These are phyloP conservation scores for Eueides isabella DNA, from an alignment of 1,140 invertebrate species.

Conservation along the genomic window DNA sequence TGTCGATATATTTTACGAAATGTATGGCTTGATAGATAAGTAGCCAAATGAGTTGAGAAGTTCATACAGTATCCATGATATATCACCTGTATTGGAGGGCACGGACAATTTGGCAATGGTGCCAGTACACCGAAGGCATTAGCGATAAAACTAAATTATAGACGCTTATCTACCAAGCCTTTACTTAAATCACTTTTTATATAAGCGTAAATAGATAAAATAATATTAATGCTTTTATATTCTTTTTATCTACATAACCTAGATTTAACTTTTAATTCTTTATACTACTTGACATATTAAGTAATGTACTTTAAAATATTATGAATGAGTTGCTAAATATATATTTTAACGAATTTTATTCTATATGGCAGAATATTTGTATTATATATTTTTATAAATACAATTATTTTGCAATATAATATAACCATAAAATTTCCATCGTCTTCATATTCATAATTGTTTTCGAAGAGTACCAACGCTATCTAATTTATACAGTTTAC, in stretches of 20 bases:
- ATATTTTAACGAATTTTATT: too few species aligned
- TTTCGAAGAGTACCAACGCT: neutral
- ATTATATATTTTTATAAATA: neutral
- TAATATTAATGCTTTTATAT: neutral
- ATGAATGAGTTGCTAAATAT: neutral
- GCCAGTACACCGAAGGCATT: slow-evolving; percentile 28
- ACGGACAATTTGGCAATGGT: slow-evolving; percentile 27
- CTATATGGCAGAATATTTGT: too few species aligned
- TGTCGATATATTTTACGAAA: neutral
- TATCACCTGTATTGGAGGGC: slow-evolving; percentile 34
- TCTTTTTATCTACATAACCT: slow-evolving; percentile 6
- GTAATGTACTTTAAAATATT: neutral
- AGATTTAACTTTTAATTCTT: slow-evolving; percentile 5
- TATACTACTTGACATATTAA: slow-evolving; percentile 1
- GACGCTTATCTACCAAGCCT: slow-evolving; percentile 25
- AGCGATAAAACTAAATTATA: slow-evolving; percentile 36
- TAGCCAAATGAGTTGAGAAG: slow-evolving; percentile 2
- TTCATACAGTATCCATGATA: slow-evolving; percentile 2
- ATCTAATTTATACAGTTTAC: neutral
- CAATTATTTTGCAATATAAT: neutral
- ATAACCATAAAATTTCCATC: neutral
- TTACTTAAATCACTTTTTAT: neutral
- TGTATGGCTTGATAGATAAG: neutral
- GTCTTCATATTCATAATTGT: neutral
- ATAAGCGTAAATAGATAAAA: neutral